Evolutionary conservation across 2,888 invertebrate genomes (phyloP), one percentile per base, ranked within the genome.

Genomic region (Tuberolachnus salignus): DNA sequence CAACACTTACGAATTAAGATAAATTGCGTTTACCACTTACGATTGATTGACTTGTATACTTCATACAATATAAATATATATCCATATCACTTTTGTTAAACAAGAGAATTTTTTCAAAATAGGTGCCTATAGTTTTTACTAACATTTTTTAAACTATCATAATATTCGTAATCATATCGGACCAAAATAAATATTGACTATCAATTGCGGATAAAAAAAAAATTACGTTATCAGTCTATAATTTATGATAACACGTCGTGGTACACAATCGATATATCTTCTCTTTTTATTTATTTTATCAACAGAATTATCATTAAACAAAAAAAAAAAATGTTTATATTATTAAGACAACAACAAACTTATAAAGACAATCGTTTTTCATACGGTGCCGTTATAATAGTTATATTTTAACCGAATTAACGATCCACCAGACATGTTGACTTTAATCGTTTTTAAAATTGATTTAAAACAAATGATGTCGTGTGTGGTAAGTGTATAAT

Each of bases 401-500:
- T 61, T 42, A 70, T 23, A 49, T 2, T 34, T 0, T 49, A 34
- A 14, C 2, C 1, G 11, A 73, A 10, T 42, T 73, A 51, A 42
- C 16, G 21, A 34, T 34, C 6, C 14, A 34, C 49, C 49, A 19
- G 49, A 26, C 51, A 51, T 61, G 61, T 73, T 49, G 6, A 51
- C 34, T 51, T 21, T 21, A 8, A 63, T 49, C 14, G 19, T 73
- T 61, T 44, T 16, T 14, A 21, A 73, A 63, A 51, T 51, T 49
- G 2, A 51, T 61, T 61, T 51, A n/a, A 66, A 49, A 59, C 19
- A 21, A 23, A 46, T 11, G 9, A 21, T 13, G 9, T 11, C 57
- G 16, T 46, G 49, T 46, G 57, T 67, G 46, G 75, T 66, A 57
- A 75, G 66, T 67, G 19, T 19, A 64, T n/a, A 34, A 44, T 13